Evolutionary conservation across 2,888 invertebrate genomes (phyloP).

Genomic region (Fragum fragum): DNA sequence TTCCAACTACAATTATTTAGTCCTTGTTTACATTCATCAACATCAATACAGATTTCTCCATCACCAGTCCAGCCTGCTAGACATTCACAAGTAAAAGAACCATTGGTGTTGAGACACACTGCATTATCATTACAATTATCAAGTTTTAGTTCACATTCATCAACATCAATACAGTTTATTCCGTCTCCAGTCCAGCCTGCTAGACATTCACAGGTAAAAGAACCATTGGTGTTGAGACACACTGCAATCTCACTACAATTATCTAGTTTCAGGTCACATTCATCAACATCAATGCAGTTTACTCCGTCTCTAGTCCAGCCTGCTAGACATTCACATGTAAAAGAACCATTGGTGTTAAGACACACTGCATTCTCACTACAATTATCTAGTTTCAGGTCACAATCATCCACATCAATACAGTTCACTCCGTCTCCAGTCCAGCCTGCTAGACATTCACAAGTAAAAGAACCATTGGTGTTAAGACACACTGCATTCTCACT

Average conservation of each 20-base stretch:
- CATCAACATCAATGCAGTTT: background rate
- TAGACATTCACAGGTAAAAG: background rate
- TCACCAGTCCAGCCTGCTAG: background rate
- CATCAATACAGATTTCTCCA: background rate
- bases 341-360: background rate
- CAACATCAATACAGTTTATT: background rate
- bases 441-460: no score
- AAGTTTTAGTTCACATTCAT: background rate
- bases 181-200: background rate
- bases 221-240: background rate
- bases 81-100: conserved; percentile 6
- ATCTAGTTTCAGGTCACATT: background rate
- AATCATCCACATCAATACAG: conserved; percentile 1
- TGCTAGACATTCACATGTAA: background rate
- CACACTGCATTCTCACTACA: background rate
- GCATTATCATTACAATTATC: background rate
- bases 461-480: no score
- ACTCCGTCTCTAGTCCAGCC: background rate
- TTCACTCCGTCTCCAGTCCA: no score
- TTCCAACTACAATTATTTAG: no score
- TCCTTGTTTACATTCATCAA: no score
- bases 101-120: background rate
- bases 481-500: no score
- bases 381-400: background rate
- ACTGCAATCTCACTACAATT: background rate